phyloP scores from a whole-genome alignment of 2,113 vertebrate genomes.

The Sebastes fasciatus region DNA sequence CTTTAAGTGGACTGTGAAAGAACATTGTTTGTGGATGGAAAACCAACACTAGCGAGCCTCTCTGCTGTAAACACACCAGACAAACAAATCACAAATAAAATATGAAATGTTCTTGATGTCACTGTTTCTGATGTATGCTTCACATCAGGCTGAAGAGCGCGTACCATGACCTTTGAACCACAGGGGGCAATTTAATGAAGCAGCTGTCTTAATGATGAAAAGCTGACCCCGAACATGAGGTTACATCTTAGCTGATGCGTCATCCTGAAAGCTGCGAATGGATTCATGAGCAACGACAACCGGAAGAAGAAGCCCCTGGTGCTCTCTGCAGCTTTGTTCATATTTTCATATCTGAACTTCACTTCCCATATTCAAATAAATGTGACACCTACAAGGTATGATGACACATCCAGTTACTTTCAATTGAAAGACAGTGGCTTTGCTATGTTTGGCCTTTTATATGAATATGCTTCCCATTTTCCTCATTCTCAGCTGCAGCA shows the following conservation, averaged over 20 bases:
- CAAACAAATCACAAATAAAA: slow-evolving; percentile 36
- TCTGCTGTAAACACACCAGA: slow-evolving; percentile 22
- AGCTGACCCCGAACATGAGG: no score
- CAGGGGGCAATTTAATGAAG: no score
- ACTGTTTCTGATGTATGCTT: neutral
- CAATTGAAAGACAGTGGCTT: neutral
- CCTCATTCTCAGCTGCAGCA: slow-evolving; percentile 88
- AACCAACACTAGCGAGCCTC: neutral
- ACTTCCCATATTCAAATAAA: slow-evolving; percentile 83
- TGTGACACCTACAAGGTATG: slow-evolving; percentile 81
- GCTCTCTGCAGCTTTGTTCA: slow-evolving; percentile 92
- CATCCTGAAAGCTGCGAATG: slow-evolving; percentile 89
- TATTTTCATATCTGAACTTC: slow-evolving; percentile 89
- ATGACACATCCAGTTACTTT: neutral
- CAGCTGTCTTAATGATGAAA: no score
- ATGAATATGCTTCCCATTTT: neutral
- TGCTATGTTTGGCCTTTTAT: neutral
- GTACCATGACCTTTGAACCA: no score
- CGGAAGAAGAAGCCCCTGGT: slow-evolving; percentile 95
- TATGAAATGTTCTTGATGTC: neutral
- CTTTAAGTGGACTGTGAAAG: neutral
- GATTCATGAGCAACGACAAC: slow-evolving; percentile 89
- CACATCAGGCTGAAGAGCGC: neutral
- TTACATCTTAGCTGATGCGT: slow-evolving; percentile 66
- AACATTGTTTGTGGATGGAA: neutral